Percentiles rank a stretch among this genome's conserved stretches.
Conservation (phyloP, 2,797 vertebrate genomes). For the Numenius phaeopus region DNA sequence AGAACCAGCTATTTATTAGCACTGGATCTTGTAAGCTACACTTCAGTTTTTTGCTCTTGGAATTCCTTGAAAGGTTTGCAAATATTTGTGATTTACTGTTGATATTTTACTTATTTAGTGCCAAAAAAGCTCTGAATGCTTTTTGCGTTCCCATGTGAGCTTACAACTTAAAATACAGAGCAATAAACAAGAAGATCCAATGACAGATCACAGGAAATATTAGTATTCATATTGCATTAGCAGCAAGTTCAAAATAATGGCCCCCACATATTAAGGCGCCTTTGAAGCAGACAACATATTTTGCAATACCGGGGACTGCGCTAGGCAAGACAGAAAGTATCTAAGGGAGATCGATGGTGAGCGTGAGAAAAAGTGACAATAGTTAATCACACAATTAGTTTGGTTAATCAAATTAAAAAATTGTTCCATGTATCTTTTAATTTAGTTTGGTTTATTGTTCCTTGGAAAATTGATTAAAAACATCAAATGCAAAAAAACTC, state of each 20-base stretch:
- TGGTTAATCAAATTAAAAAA: background rate
- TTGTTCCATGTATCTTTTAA: background rate
- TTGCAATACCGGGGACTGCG: background rate
- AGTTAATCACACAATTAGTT: background rate
- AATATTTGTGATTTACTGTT: background rate
- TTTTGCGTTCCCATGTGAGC: background rate
- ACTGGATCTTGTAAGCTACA: background rate
- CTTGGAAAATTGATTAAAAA: background rate
- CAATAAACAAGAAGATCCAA: background rate
- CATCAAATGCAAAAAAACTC: background rate
- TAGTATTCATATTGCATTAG: background rate
- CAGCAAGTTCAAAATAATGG: background rate
- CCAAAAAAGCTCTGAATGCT: background rate
- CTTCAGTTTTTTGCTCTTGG: background rate
- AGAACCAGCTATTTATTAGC: background rate
- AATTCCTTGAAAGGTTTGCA: constrained; percentile 5
- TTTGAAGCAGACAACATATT: background rate
- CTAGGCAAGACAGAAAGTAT: background rate
- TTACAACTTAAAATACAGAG: background rate
- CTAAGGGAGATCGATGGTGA: background rate
- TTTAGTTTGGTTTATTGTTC: background rate
- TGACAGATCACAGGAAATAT: background rate
- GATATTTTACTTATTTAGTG: background rate
- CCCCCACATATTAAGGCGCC: background rate
- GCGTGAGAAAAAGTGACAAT: background rate